Base-by-base conservation (phyloP, 2,888 invertebrate species). In the Drosophila falleni region DNA sequence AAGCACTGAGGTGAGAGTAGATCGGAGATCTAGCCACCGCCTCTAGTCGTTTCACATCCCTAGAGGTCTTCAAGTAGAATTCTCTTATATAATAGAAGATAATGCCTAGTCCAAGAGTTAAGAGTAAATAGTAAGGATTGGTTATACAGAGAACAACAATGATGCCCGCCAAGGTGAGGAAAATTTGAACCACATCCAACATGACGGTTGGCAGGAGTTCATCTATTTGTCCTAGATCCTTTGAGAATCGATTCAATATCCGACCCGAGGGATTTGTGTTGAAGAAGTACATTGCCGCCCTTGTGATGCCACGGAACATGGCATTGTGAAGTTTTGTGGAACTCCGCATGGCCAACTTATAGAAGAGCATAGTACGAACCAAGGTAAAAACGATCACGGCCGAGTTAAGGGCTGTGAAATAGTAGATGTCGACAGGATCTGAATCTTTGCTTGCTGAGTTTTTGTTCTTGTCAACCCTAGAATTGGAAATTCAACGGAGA, bases 21-120 rank as follows among this genome's bases (percentile, higher is more conserved):
- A 99, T 97, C 0, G 99, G 99, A 83, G 98, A 98, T 74, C 98
- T 95, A 73, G 97, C 96, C 0, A 95, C 94, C 92, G 96, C 96
- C 94, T 96, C 96, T 89, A 96, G 93, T 83, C 96, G 94, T 92
- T 96, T 98, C 72, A 98, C 94, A 92, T 96, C 96, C 78, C 97
- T 94, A 35, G 97, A 96, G 2, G 97, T 96, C 29, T 95, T 93
- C 58, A 98, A 92, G 92, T 97, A 98, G 91, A 97, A 95, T 56
- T 94, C 94, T 42, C 98, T 93, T 37, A 97, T 93, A 5, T 94
- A 94, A 89, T 96, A 95, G 93, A 98, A 97, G 29, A 97, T 92
- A 4, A 96, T 74, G 5, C 95, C 94, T 70, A 97, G 94, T 0
- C 95, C 91, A 6, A 95, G 80, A 0, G 97, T 96, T 0, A 96